Base-by-base conservation (phyloP, 2,113 vertebrate genomes). In the Rissa tridactyla region DNA sequence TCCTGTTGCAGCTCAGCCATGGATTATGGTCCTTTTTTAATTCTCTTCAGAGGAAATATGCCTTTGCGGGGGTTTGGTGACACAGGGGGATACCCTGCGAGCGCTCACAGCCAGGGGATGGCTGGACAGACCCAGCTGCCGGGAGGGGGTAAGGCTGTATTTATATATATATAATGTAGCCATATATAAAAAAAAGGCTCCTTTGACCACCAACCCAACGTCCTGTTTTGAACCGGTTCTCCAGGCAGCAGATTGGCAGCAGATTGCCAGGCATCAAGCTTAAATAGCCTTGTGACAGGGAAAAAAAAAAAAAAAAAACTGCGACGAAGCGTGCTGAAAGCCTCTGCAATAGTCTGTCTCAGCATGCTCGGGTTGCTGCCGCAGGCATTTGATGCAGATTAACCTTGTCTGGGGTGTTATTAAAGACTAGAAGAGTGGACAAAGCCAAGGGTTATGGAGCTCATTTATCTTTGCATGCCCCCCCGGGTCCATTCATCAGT, bases 211-310 rank as follows among this genome's bases (percentile, higher is more conserved):
- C n/a, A 80, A 90, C 11, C 83, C 76, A 51, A 68, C 38, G 52
- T 64, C 52, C 32, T 55, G 36, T 60, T 76, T 70, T 36, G 46
- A 55, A 64, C 40, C 8, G 29, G 58, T 75, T 94, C 89, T 77
- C 60, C 72, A 70, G 64, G 38, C 77, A 44, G 81, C 52, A 95
- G 94, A 75, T 5, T 94, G 73, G 91, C 89, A 96, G 88, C 79
- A 94, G 94, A 94, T 82, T 89, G 46, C 84, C 68, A 44, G 46
- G 51, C 52, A 78, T 77, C 62, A 69, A 44, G 5, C 6, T 55
- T 88, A 77, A 95, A 80, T 36, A 96, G 68, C 26, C 85, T 91
- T 64, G 44, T 65, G 77, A 95, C 61, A 84, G 76, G 71, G 51
- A 66, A 90, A 90, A 96, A 38, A 38, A 38, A 38, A 38, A 38